These are phyloP conservation scores for Eledona agricola DNA, from an alignment of 2,888 invertebrate genomes.

Conservation along the genomic window DNA sequence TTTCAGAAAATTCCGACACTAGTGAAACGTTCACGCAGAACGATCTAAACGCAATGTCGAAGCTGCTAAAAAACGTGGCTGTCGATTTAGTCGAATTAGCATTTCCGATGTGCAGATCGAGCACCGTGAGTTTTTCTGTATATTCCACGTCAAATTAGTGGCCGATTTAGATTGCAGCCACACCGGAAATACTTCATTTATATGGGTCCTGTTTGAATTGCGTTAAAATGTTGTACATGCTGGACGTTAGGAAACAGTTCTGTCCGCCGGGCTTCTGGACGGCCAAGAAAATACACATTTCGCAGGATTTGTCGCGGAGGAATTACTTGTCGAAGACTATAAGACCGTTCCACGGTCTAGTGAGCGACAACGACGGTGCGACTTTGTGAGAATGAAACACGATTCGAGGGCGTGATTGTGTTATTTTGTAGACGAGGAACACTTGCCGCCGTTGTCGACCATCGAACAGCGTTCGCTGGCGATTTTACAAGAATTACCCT, in stretches of 20 bases:
- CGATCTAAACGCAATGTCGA: constrained; percentile 58
- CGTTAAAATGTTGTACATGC: constrained; percentile 72
- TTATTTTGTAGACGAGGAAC: constrained; percentile 67
- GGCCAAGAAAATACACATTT: constrained; percentile 59
- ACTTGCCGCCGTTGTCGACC: constrained; percentile 85
- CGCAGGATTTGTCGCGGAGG: constrained; percentile 57
- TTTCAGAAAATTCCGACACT: constrained; percentile 59
- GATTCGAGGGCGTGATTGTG: constrained; percentile 12
- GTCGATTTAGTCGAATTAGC: constrained; percentile 59
- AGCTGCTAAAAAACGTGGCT: constrained; percentile 57
- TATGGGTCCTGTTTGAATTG: constrained; percentile 58
- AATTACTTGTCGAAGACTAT: constrained; percentile 59
- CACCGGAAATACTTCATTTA: constrained; percentile 58
- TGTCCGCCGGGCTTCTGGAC: constrained; percentile 65
- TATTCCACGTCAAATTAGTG: no score
- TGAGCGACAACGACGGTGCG: constrained; percentile 52
- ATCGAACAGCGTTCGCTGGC: constrained; percentile 88
- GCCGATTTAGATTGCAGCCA: constrained; percentile 48
- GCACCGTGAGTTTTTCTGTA: constrained; percentile 49
- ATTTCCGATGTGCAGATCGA: constrained; percentile 61
- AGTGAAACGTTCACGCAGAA: constrained; percentile 58
- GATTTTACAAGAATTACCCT: constrained; percentile 91
- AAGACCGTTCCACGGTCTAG: constrained; percentile 56
- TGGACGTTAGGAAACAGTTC: constrained; percentile 85
- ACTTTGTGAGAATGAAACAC: neutral